Percentiles rank a stretch among this genome's conserved stretches.
Conservation (phyloP, 2,797 vertebrate species). For the Neoniphon sammara region DNA sequence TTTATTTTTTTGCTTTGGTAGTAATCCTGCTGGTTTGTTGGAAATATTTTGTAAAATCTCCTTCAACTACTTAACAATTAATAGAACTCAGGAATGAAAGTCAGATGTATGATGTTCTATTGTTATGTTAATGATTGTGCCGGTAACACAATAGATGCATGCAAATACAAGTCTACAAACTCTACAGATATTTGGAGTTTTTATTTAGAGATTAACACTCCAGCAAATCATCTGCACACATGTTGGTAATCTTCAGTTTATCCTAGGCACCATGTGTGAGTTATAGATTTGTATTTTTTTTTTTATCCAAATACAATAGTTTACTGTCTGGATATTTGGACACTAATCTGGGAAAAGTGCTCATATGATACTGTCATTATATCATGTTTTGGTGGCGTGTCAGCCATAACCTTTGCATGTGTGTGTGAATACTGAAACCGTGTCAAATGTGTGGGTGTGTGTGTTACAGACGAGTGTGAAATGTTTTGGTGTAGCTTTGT, state of each 20-base stretch:
- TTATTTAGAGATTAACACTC: too few relatives aligned
- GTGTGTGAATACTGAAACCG: slow-evolving; percentile 50
- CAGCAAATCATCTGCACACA: not conserved
- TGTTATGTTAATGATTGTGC: not conserved
- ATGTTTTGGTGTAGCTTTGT: slow-evolving; percentile 41
- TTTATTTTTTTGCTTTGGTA: not conserved
- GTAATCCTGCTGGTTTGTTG: not conserved
- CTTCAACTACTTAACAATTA: not conserved
- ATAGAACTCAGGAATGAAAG: not conserved
- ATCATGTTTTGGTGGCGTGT: slow-evolving; percentile 27
- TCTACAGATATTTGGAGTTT: not conserved
- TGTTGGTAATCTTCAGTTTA: too few relatives aligned
- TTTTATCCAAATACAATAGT: not conserved
- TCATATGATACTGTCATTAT: not conserved
- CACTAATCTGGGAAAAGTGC: slow-evolving; percentile 21
- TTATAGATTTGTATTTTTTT: not conserved
- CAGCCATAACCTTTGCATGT: slow-evolving; percentile 49
- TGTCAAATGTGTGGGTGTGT: slow-evolving; percentile 54
- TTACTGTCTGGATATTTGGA: slow-evolving; percentile 7
- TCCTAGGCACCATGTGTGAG: not conserved
- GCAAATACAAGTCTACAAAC: too few relatives aligned
- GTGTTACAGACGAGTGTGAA: slow-evolving; percentile 53
- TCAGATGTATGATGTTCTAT: not conserved
- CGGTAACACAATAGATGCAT: not conserved
- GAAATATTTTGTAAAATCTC: not conserved